Evolutionary conservation across 2,113 vertebrate species (phyloP).

Genomic region (Mixornis gularis): DNA sequence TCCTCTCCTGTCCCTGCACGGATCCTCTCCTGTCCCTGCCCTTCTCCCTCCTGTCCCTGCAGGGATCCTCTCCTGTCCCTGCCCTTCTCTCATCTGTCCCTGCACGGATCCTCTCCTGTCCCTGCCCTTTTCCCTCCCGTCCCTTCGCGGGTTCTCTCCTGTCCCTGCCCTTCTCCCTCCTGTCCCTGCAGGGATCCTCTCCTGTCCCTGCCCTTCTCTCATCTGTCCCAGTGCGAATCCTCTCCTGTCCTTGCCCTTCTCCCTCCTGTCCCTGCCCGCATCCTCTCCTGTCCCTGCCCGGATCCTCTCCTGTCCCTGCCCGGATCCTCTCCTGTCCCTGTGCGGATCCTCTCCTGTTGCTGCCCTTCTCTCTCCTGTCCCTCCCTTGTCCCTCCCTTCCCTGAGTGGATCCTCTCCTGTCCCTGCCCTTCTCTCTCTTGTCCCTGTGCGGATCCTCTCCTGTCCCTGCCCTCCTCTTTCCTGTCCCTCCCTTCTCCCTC

Average conservation of each 20-base stretch:
- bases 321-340: too few species aligned
- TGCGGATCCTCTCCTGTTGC: too few species aligned
- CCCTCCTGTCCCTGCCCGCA: accelerated
- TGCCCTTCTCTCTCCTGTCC: accelerated
- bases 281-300: accelerated
- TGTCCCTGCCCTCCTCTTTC: accelerated
- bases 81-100: accelerated
- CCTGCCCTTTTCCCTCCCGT: accelerated
- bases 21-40: not conserved
- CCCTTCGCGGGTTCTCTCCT: not conserved
- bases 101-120: not conserved
- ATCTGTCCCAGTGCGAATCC: too few species aligned
- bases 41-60: accelerated
- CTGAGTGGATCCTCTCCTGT: too few species aligned
- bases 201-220: not conserved
- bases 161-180: not conserved
- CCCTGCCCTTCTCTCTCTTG: accelerated
- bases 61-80: not conserved
- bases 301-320: not conserved
- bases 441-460: too few species aligned
- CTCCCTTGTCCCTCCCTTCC: accelerated
- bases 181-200: accelerated
- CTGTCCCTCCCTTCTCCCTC: not conserved
- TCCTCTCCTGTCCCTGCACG: not conserved
- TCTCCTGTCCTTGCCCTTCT: accelerated